Percentiles rank a stretch among this genome's conserved stretches.
phyloP scores from a whole-genome alignment of 2,113 vertebrate genomes.

The Ictidomys tridecemlineatus region DNA sequence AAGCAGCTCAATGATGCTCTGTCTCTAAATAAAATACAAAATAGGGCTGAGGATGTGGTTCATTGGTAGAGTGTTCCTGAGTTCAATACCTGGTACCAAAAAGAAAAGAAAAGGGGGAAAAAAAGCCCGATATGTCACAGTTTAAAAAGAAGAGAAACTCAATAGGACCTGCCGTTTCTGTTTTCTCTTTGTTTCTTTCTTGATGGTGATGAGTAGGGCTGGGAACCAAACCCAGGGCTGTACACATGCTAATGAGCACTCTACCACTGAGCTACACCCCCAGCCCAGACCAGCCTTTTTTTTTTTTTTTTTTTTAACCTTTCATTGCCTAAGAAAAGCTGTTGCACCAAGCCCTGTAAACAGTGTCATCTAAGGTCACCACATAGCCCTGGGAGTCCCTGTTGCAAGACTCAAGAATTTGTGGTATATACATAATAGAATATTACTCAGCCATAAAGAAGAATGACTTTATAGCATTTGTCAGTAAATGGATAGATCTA shows the following conservation, averaged over 20 bases:
- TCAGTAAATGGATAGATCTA: no score
- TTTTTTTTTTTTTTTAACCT: slow-evolving; percentile 62
- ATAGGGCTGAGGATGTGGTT: no score
- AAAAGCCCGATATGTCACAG: background rate
- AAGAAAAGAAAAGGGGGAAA: no score
- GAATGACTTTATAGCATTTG: no score
- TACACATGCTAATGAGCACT: background rate
- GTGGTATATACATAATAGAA: no score
- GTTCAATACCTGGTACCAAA: no score
- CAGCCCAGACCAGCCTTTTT: slow-evolving; percentile 42
- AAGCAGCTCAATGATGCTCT: no score
- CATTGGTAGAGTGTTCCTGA: no score
- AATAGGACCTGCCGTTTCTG: background rate
- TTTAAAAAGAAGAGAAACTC: background rate
- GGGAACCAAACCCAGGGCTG: background rate
- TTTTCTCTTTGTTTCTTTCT: background rate
- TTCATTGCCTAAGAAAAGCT: slow-evolving; percentile 28
- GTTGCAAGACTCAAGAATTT: background rate
- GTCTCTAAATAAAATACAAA: no score
- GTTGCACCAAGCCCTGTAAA: slow-evolving; percentile 64
- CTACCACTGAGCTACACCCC: background rate
- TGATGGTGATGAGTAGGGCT: background rate
- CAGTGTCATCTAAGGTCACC: slow-evolving; percentile 55
- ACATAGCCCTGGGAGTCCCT: background rate
- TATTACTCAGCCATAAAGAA: no score